Percentiles rank a stretch among this genome's conserved stretches.
Conservation (phyloP, 2,888 invertebrate species). For the Cataglyphis albicans region DNA sequence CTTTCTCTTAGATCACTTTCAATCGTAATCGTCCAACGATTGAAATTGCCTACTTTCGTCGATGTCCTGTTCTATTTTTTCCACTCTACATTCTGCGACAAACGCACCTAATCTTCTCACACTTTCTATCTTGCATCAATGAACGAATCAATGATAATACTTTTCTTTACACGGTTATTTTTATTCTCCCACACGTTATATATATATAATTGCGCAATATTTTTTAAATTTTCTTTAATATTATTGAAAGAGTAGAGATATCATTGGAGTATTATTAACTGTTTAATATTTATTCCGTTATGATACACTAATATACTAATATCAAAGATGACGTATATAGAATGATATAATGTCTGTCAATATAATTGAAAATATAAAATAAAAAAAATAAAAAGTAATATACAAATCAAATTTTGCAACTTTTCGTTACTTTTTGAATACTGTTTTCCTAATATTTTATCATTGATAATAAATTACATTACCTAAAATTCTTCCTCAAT, state of each 20-base stretch:
- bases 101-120: conserved; percentile 66
- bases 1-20: conserved; percentile 56
- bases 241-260: not conserved
- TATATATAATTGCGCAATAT: not conserved
- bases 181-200: not conserved
- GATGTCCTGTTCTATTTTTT: conserved; percentile 76
- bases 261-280: not conserved
- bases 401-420: not conserved
- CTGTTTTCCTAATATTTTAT: not conserved
- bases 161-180: conserved; percentile 25
- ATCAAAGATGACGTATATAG: not conserved
- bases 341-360: not conserved
- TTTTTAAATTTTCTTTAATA: not conserved
- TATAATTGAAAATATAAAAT: not conserved
- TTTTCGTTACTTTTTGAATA: not conserved
- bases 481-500: not conserved
- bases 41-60: conserved; percentile 78
- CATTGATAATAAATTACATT: not conserved
- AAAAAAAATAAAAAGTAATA: not conserved
- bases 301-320: too few relatives aligned
- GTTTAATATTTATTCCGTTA: not conserved
- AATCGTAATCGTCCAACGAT: conserved; percentile 54
- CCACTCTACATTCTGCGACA: conserved; percentile 58
- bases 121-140: conserved; percentile 74
- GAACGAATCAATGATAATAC: conserved; percentile 59